Percentiles rank a stretch among this genome's conserved stretches.
These are phyloP conservation scores for Eristalinus aeneus DNA, from an alignment of 2,888 invertebrate genomes.

Conservation along the genomic window DNA sequence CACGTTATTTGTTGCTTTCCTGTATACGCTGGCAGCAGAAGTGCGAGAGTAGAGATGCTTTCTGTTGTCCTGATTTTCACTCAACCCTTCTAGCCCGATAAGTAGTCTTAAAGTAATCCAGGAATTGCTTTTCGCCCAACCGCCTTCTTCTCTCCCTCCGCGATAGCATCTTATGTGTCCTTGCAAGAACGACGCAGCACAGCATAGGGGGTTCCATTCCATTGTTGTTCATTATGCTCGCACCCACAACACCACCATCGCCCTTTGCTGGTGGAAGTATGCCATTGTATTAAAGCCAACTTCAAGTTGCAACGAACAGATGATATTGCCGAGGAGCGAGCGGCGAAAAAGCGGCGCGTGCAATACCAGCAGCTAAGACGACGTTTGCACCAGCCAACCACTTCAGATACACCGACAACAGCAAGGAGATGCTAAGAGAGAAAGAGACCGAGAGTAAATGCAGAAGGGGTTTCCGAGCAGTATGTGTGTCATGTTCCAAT, in stretches of 20 bases:
- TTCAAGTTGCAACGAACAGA: conserved; percentile 60
- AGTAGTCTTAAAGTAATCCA: conserved; percentile 30
- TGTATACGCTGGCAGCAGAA: background rate
- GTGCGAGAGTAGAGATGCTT: background rate
- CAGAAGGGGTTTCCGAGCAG: conserved; percentile 19
- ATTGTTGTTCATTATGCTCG: conserved; percentile 37
- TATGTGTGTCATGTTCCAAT: conserved; percentile 65
- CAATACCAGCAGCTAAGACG: conserved; percentile 29
- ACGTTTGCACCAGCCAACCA: conserved; percentile 43
- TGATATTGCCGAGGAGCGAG: conserved; percentile 31
- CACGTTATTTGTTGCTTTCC: conserved; percentile 35
- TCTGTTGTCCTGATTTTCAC: background rate
- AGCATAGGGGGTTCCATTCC: background rate
- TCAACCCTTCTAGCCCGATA: background rate
- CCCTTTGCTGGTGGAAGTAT: conserved; percentile 22
- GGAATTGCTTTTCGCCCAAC: conserved; percentile 30
- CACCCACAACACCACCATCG: background rate
- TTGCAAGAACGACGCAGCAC: conserved; percentile 5
- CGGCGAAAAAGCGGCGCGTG: conserved; percentile 28
- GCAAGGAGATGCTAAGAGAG: background rate
- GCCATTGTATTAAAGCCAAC: conserved; percentile 56
- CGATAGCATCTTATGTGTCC: background rate
- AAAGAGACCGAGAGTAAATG: conserved; percentile 2
- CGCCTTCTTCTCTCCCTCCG: background rate
- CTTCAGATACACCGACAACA: conserved; percentile 25